These are phyloP conservation scores for Drosophila paranaensis DNA, from an alignment of 2,888 invertebrate genomes.

Conservation along the genomic window DNA sequence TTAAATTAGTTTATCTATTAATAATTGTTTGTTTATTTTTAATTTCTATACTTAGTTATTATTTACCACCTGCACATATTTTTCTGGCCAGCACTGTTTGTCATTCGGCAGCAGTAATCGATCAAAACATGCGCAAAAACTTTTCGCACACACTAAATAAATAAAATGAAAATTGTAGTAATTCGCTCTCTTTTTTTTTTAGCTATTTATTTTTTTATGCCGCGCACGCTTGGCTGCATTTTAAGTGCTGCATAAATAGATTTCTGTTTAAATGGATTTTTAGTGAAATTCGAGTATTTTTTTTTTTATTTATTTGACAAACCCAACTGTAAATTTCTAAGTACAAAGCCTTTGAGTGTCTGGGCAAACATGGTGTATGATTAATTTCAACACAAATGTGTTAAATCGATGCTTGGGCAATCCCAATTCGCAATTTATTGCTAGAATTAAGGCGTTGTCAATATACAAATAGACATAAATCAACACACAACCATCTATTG, in stretches of 20 bases:
- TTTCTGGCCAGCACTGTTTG: slow-evolving; percentile 12
- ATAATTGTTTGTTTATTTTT: too few relatives aligned
- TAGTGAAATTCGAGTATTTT: not conserved
- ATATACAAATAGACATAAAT: slow-evolving; percentile 1
- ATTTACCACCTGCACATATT: not conserved
- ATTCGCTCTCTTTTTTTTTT: slow-evolving; percentile 12
- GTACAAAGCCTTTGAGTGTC: not conserved
- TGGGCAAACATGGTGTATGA: not conserved
- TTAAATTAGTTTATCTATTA: too few relatives aligned
- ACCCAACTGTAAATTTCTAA: not conserved
- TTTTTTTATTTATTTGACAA: slow-evolving; percentile 1
- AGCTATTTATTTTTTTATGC: slow-evolving; percentile 11
- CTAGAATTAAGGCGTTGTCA: not conserved
- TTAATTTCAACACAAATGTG: slow-evolving; percentile 6
- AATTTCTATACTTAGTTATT: too few relatives aligned
- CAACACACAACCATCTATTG: slow-evolving; percentile 3
- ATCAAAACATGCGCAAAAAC: slow-evolving; percentile 22
- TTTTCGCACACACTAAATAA: not conserved
- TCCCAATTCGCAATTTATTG: slow-evolving; percentile 15
- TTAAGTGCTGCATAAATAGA: slow-evolving; percentile 26
- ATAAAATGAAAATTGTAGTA: slow-evolving; percentile 1
- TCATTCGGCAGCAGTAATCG: slow-evolving; percentile 15
- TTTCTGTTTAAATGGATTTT: slow-evolving; percentile 14
- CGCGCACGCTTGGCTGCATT: slow-evolving; percentile 11
- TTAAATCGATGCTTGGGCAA: slow-evolving; percentile 6